A percentile compares a stretch with the other conserved stretches of the same genome.
Evolutionary conservation across 1,140 invertebrate species (phyloP).

Genomic region (Panagrolaimus sp.): DNA sequence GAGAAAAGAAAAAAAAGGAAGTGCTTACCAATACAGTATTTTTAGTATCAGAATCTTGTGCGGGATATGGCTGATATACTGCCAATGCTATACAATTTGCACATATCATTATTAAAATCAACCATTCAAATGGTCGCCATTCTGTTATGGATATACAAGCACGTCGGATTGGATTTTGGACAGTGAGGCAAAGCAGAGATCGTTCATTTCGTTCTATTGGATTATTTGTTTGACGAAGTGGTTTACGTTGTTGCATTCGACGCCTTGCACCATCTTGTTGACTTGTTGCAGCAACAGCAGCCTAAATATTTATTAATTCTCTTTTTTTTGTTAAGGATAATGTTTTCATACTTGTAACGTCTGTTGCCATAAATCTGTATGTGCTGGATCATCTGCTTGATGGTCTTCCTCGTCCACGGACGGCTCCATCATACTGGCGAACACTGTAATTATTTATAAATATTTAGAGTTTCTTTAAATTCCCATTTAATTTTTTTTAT

Average conservation of each 20-base stretch:
- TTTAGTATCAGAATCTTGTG: conserved; percentile 81
- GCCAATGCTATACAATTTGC: conserved; percentile 97
- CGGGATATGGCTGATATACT: conserved; percentile 93
- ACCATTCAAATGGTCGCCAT: conserved; percentile 98
- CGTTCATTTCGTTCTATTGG: conserved; percentile 69
- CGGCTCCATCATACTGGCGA: conserved; percentile 50
- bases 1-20: conserved; percentile 2
- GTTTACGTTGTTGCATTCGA: conserved; percentile 51
- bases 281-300: conserved; percentile 53
- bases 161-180: conserved; percentile 89
- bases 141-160: conserved; percentile 92
- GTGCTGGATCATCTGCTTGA: conserved; percentile 35
- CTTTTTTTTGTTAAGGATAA: background rate
- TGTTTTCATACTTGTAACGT: conserved; percentile 48
- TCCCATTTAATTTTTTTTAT: too few relatives aligned
- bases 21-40: conserved; percentile 55
- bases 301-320: conserved; percentile 35
- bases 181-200: conserved; percentile 81
- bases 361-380: conserved; percentile 57
- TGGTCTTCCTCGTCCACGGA: conserved; percentile 46
- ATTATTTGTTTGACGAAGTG: conserved; percentile 47
- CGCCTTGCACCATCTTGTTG: conserved; percentile 48
- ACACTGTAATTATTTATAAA: conserved; percentile 35
- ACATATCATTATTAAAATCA: conserved; percentile 97
- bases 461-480: too few relatives aligned